Percentiles rank a stretch among this genome's conserved stretches.
Evolutionary conservation across 2,113 vertebrate species (phyloP).

Genomic region (Cromileptes altivelis): DNA sequence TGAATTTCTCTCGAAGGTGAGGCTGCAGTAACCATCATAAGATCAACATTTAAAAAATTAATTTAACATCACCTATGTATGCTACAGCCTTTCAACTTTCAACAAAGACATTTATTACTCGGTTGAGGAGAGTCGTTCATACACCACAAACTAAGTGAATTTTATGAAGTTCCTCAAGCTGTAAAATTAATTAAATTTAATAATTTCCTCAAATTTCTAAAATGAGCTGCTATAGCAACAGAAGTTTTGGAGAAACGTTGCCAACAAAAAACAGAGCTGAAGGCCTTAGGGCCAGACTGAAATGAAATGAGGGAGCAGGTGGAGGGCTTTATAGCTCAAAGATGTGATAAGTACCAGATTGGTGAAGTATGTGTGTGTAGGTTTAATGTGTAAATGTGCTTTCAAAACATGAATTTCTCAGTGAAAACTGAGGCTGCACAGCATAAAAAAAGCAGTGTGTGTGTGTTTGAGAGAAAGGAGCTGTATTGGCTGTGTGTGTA

Average conservation of each 20-base stretch:
- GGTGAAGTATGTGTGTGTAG: slow-evolving; percentile 15
- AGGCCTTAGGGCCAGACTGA: slow-evolving; percentile 26
- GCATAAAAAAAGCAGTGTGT: neutral
- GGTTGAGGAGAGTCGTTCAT: neutral
- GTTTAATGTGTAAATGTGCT: neutral
- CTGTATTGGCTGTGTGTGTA: neutral
- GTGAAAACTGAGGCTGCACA: neutral
- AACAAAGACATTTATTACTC: neutral
- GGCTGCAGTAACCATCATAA: neutral
- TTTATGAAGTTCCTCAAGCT: neutral
- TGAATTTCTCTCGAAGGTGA: neutral
- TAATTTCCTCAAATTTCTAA: neutral
- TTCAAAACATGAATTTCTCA: neutral
- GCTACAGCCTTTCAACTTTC: neutral
- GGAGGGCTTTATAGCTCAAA: slow-evolving; percentile 48
- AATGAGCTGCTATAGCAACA: slow-evolving; percentile 18
- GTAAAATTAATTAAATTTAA: slow-evolving; percentile 4
- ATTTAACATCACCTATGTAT: neutral
- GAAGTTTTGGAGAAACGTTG: slow-evolving; percentile 33
- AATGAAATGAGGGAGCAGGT: slow-evolving; percentile 51
- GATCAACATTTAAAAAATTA: neutral
- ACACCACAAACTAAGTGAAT: neutral
- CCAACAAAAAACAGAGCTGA: slow-evolving; percentile 4
- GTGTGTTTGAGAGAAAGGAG: neutral
- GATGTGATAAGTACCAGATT: slow-evolving; percentile 41